Evolutionary conservation across 2,797 vertebrate genomes (phyloP).

Genomic region (Spinus pinus): DNA sequence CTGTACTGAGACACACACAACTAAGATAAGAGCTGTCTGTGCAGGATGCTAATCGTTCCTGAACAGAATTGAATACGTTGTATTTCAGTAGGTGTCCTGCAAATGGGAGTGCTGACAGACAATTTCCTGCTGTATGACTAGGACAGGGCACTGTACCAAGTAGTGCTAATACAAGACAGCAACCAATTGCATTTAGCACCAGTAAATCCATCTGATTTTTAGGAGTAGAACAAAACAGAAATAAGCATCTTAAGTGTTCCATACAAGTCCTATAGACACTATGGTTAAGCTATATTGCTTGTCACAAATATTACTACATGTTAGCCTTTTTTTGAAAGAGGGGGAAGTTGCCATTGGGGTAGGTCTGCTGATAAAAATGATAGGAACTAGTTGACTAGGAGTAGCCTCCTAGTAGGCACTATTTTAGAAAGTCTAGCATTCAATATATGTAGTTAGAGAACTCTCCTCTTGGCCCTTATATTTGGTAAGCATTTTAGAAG

Average conservation of each 20-base stretch:
- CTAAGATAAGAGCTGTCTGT: not conserved
- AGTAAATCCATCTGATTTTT: not conserved
- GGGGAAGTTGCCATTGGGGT: not conserved
- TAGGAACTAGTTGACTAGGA: not conserved
- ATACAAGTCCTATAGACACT: not conserved
- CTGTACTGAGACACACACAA: not conserved
- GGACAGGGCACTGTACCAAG: not conserved
- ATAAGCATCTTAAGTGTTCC: not conserved
- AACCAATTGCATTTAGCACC: not conserved
- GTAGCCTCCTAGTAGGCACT: not conserved
- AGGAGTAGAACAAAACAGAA: not conserved
- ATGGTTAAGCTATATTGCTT: not conserved
- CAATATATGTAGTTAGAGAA: not conserved
- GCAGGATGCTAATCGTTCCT: conserved; percentile 8
- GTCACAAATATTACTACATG: not conserved
- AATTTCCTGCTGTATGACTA: not conserved
- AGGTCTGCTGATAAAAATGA: not conserved
- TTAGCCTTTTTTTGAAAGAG: not conserved
- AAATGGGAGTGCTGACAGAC: not conserved
- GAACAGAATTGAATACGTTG: not conserved
- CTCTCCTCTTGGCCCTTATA: not conserved
- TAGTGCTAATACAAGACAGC: not conserved
- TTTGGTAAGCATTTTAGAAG: not conserved
- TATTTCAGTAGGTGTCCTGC: not conserved
- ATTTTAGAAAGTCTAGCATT: not conserved